These are phyloP conservation scores for Taxidea taxus DNA, from an alignment of 2,113 vertebrate species.

Conservation along the genomic window DNA sequence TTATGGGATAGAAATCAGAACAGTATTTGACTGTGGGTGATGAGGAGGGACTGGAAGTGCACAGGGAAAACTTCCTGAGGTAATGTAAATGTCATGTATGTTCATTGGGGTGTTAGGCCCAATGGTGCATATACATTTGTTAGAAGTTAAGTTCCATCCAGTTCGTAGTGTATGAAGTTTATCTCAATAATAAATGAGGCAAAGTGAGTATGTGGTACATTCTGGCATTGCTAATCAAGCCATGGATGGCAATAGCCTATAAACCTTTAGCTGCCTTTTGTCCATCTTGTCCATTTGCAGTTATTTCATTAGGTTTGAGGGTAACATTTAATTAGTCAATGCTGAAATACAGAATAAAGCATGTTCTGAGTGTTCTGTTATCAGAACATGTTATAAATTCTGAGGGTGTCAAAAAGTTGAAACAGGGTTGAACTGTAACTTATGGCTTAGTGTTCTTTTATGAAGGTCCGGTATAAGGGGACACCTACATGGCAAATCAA, in stretches of 20 bases:
- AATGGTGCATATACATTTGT: neutral
- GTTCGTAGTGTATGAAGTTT: neutral
- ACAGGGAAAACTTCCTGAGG: neutral
- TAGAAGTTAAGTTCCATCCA: neutral
- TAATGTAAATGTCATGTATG: neutral
- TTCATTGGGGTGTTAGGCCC: neutral
- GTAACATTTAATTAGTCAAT: neutral
- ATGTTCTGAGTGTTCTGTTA: neutral
- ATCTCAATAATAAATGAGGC: neutral
- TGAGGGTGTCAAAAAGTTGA: neutral
- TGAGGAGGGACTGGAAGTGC: neutral
- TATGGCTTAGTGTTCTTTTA: slow-evolving; percentile 65
- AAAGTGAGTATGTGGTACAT: neutral
- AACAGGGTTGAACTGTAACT: neutral
- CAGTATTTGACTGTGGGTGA: neutral
- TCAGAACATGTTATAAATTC: neutral
- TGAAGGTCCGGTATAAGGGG: slow-evolving; percentile 72
- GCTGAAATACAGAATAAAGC: neutral
- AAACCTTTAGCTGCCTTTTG: neutral
- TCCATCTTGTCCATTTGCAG: neutral
- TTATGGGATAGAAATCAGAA: neutral
- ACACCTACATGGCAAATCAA: slow-evolving; percentile 58
- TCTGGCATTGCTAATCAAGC: neutral
- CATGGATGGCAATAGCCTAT: neutral
- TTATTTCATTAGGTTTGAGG: neutral